Evolutionary conservation across 2,888 invertebrate genomes (phyloP), one percentile per base, ranked within the genome.

Genomic region (Zaprionus obscuricornis): DNA sequence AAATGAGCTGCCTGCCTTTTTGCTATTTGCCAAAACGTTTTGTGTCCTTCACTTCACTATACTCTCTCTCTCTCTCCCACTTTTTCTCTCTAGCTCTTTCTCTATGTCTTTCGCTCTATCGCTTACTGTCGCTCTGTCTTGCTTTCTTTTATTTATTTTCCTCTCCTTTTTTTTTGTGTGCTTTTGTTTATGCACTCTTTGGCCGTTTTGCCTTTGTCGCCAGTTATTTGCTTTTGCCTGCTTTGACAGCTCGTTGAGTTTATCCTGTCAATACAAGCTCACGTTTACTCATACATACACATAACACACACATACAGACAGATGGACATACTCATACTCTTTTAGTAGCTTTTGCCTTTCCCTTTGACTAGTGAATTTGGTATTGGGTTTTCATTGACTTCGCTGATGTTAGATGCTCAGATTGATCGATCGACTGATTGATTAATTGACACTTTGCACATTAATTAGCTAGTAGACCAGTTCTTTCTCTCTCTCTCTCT

Each of bases 351-450:
- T n/a, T n/a, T 46, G 36, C 27, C 20, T 10, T 43, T 6, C 54
- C 47, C 43, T 56, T 58, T 56, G 62, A 51, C 39, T 66, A 49
- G 51, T 46, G 37, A 40, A 47, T 75, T 66, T 65, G 47, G 50
- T 49, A 34, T 58, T 63, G 52, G 63, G 54, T 55, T 64, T 85
- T 42, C 54, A 64, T 65, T 85, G 74, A 65, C 66, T 54, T 46
- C 33, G 33, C 27, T 56, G 47, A 17, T 46, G 66, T 60, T 42
- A 37, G 39, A 37, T 40, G 74, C 63, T 65, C 63, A 74, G 81
- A 86, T 87, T 88, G 85, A 86, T 86, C 85, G 78, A 83, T 78
- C 55, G 76, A 52, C 75, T 83, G 85, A 88, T 86, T 88, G 87
- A 86, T 86, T 82, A 83, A 87, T 86, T 86, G 88, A 87, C 83